phyloP scores from a whole-genome alignment of 2,888 invertebrate species.

The Pyrrhosoma nymphula region DNA sequence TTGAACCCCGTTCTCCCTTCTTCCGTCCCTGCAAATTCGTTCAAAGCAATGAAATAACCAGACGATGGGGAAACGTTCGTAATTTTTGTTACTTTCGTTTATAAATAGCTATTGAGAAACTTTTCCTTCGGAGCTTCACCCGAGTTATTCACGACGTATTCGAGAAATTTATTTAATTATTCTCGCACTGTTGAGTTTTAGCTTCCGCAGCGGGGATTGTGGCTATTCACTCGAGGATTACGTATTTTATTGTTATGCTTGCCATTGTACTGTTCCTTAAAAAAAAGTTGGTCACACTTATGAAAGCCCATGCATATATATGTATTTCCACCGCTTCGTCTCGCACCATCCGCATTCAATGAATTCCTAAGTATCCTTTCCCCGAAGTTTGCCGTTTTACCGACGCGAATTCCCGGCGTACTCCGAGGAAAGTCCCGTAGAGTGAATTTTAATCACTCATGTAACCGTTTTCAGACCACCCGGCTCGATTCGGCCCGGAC shows the following conservation, averaged over 20 bases:
- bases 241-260: background rate
- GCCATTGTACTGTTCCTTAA: background rate
- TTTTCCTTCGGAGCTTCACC: background rate
- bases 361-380: background rate
- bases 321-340: too few relatives aligned
- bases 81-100: background rate
- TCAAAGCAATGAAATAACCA: too few relatives aligned
- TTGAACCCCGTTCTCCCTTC: too few relatives aligned
- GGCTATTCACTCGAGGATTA: background rate
- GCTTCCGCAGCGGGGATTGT: background rate
- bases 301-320: background rate
- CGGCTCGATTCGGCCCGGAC: background rate
- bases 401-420: background rate
- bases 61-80: too few relatives aligned
- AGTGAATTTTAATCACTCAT: background rate
- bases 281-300: background rate
- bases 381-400: background rate
- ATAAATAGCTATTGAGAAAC: background rate
- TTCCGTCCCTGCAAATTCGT: too few relatives aligned
- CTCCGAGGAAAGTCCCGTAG: background rate
- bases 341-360: background rate
- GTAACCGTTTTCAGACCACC: background rate
- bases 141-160: background rate
- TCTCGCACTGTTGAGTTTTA: background rate
- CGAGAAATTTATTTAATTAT: background rate